A percentile compares a stretch with the other conserved stretches of the same genome.
Evolutionary conservation across 2,797 vertebrate species (phyloP).

Genomic region (Neosilurus mollespiculum): DNA sequence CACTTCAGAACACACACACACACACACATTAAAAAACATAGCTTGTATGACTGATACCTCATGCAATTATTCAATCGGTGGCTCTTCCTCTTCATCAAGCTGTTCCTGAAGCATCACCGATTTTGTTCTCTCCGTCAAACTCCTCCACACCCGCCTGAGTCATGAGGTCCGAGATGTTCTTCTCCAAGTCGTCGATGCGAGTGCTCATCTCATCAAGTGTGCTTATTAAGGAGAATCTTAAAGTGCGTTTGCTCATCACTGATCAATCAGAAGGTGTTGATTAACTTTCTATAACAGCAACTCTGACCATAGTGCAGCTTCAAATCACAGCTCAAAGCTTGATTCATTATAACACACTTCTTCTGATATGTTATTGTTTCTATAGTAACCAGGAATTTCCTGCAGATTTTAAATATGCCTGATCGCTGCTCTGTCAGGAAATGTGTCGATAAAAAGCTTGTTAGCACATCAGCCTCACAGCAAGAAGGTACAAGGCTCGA

Average conservation of each 20-base stretch:
- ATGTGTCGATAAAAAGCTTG: no score
- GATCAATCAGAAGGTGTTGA: no score
- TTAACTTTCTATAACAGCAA: background rate
- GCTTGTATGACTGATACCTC: conserved; percentile 18
- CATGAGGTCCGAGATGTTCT: conserved; percentile 88
- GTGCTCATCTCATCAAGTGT: conserved; percentile 87
- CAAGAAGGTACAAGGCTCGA: no score
- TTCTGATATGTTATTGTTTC: background rate
- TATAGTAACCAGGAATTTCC: background rate
- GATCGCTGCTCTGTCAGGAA: no score
- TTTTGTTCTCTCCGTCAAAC: conserved; percentile 78
- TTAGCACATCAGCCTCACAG: no score
- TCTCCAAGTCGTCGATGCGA: conserved; percentile 86
- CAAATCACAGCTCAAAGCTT: background rate
- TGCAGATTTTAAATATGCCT: background rate
- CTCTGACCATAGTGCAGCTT: background rate
- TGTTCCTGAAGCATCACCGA: conserved; percentile 55
- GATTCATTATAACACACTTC: background rate
- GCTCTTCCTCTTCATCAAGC: conserved; percentile 50
- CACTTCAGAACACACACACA: conserved; percentile 12
- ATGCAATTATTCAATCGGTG: background rate
- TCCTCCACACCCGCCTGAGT: conserved; percentile 85
- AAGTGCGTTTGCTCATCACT: no score
- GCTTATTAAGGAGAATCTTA: conserved; percentile 65
- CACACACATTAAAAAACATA: background rate